Evolutionary conservation across 2,888 invertebrate genomes (phyloP), one percentile per base, ranked within the genome.

Genomic region (Pseudanteris insignis): DNA sequence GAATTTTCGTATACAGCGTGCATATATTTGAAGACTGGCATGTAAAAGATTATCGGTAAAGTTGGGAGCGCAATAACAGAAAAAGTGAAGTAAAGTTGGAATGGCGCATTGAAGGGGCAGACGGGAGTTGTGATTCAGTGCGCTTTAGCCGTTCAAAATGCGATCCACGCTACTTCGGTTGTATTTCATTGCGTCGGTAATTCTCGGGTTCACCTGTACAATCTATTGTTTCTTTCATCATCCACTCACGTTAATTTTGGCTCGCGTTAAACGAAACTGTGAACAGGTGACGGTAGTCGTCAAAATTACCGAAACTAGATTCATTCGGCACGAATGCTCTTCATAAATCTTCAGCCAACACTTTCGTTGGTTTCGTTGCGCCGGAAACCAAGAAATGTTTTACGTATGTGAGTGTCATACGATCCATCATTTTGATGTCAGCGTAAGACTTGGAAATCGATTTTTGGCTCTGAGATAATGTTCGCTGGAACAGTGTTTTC

Each of bases 41-140:
- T 37, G 41, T 57, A 48, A 57, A 57, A 57, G 43, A 57, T 48
- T 48, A 57, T 48, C 48, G 48, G 41, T 48, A 57, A 43, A 57
- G 48, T 48, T 43, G 37, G 34, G 7, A 57, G 48, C 15, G 32
- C 41, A 48, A 33, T 44, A 38, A 58, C 48, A 33, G 37, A 44
- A 46, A 44, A 46, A 50, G 46, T 33, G 48, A 50, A 58, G 34
- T 14, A 25, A 48, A 44, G 44, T 33, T 33, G 33, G 40, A 59
- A 59, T 46, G 58, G 28, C 29, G 58, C 44, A 51, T 40, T 51
- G 51, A 57, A 57, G 37, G 51, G 50, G 25, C 15, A 40, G 47
- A 47, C 24, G 25, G 41, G 41, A 30, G 41, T 48, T 48, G 15
- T 41, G 48, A 47, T 55, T 55, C 41, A 47, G 9, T 30, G 47